These are phyloP conservation scores for Hetaerina americana DNA, from an alignment of 1,140 invertebrate genomes.

Conservation along the genomic window DNA sequence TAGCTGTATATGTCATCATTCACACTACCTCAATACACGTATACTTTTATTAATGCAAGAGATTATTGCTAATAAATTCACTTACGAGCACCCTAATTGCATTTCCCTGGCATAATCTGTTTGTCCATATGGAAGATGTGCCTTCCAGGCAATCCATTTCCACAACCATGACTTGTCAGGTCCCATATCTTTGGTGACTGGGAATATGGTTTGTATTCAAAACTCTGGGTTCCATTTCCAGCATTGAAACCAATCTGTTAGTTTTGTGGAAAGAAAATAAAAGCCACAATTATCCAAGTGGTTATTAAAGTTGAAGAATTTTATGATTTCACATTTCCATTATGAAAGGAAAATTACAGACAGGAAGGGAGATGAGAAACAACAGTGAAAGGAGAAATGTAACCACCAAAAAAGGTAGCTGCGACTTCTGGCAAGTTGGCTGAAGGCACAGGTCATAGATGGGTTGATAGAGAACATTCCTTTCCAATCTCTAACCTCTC, in stretches of 20 bases:
- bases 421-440: too few relatives aligned
- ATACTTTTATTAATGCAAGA: too few relatives aligned
- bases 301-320: conserved; percentile 4
- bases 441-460: too few relatives aligned
- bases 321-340: conserved; percentile 1
- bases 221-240: conserved; percentile 82
- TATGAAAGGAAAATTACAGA: conserved; percentile 7
- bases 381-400: conserved; percentile 6
- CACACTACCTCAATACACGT: too few relatives aligned
- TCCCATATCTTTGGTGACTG: conserved; percentile 72
- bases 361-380: not conserved
- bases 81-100: conserved; percentile 75
- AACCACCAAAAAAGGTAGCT: too few relatives aligned
- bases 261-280: conserved; percentile 2
- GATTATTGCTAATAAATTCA: too few relatives aligned
- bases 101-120: conserved; percentile 81
- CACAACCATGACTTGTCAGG: conserved; percentile 68
- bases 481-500: too few relatives aligned
- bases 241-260: conserved; percentile 84
- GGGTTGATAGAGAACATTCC: too few relatives aligned
- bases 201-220: conserved; percentile 82
- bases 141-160: conserved; percentile 73
- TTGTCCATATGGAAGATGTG: conserved; percentile 93
- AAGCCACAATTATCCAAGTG: not conserved
- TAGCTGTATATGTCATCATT: too few relatives aligned